Evolutionary conservation across 2,888 invertebrate genomes (phyloP).

Genomic region (Acanthoscelides obtectus): DNA sequence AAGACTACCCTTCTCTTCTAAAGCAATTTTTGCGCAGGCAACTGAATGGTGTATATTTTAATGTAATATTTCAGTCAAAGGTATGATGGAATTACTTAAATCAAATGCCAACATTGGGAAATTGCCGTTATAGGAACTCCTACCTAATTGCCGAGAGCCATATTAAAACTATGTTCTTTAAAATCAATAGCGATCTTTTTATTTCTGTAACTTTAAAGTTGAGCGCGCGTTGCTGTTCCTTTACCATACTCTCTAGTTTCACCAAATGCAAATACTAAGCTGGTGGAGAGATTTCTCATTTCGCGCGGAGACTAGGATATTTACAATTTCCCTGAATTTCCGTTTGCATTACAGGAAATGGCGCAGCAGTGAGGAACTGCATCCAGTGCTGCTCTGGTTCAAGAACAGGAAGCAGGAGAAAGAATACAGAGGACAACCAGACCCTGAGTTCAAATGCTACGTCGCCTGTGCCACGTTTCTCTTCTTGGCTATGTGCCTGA

Average conservation of each 20-base stretch:
- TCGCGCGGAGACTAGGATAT: background rate
- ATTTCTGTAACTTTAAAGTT: too few species aligned
- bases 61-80: too few species aligned
- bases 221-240: too few species aligned
- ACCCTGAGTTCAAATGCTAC: slow-evolving; percentile 82
- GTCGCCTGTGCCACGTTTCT: slow-evolving; percentile 73
- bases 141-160: too few species aligned
- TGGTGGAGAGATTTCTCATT: background rate
- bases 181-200: too few species aligned
- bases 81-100: too few species aligned
- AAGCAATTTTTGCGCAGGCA: too few species aligned
- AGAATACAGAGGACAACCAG: slow-evolving; percentile 73
- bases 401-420: slow-evolving; percentile 67
- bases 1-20: too few species aligned
- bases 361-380: slow-evolving; percentile 65
- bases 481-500: slow-evolving; percentile 70
- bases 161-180: too few species aligned
- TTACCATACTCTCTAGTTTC: background rate
- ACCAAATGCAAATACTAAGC: background rate
- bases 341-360: slow-evolving; percentile 50
- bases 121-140: too few species aligned
- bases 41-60: too few species aligned
- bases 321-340: slow-evolving; percentile 1
- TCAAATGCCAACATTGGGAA: too few species aligned
- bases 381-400: slow-evolving; percentile 79